Evolutionary conservation across 2,113 vertebrate species (phyloP).

Genomic region (Callionymus lyra): DNA sequence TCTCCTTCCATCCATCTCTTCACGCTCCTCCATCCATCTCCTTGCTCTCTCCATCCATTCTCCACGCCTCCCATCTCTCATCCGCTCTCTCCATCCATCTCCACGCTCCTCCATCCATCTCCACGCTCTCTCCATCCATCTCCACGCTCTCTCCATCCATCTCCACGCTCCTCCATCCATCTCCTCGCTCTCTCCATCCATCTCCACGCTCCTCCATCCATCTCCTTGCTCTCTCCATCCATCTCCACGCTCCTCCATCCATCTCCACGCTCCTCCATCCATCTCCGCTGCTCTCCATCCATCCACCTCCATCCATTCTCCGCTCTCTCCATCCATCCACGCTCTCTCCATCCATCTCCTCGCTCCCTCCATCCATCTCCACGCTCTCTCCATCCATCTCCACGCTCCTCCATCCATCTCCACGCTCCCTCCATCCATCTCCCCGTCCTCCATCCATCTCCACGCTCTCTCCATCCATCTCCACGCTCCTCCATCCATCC

Average conservation of each 20-base stretch:
- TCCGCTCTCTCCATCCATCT: background rate
- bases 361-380: background rate
- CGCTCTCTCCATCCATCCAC: background rate
- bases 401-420: constrained; percentile 8
- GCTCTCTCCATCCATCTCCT: no score
- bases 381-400: background rate
- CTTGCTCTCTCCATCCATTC: background rate
- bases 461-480: background rate
- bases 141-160: background rate
- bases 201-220: no score
- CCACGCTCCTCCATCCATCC: no score
- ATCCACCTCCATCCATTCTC: no score
- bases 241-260: background rate
- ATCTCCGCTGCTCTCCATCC: constrained; percentile 7
- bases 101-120: no score
- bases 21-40: background rate
- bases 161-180: constrained; percentile 8
- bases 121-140: background rate
- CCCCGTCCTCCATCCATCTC: no score
- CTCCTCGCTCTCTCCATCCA: background rate
- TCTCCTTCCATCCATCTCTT: no score
- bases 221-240: no score
- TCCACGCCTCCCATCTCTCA: constrained; percentile 7
- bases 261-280: background rate
- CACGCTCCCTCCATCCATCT: background rate